Conservation (phyloP, 2,888 invertebrate species). For the Geotrupes spiniger region DNA sequence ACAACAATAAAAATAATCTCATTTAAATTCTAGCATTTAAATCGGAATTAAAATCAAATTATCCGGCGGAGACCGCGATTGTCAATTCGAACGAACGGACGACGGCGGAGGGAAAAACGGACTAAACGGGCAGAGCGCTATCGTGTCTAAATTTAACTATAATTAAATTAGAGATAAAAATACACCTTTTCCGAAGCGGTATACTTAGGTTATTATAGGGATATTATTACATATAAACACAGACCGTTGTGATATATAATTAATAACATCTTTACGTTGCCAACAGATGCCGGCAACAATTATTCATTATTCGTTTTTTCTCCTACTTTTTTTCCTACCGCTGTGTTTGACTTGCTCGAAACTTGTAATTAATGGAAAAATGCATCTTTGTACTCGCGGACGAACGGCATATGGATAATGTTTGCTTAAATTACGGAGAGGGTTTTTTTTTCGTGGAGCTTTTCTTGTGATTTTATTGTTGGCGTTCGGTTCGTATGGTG, state of each 20-base stretch:
- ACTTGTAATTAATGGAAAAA: conserved; percentile 17
- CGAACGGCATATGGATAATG: conserved; percentile 18
- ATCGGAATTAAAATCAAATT: no score
- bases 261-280: conserved; percentile 37
- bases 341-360: neutral
- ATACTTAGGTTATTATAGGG: conserved; percentile 40
- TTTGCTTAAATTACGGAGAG: conserved; percentile 5
- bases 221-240: conserved; percentile 45
- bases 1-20: no score
- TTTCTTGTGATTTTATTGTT: no score
- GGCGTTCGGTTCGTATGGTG: no score
- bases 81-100: no score
- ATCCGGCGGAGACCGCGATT: no score
- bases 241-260: conserved; percentile 38
- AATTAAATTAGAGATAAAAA: conserved; percentile 21
- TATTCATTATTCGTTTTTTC: conserved; percentile 34
- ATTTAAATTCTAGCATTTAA: no score
- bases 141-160: no score
- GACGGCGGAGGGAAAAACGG: no score
- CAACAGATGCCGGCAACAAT: conserved; percentile 41
- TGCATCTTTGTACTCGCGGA: conserved; percentile 20
- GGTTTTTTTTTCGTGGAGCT: no score
- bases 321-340: neutral
- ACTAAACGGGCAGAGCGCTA: no score
- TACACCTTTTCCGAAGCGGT: conserved; percentile 30